Conservation (phyloP, 2,888 invertebrate species). For the Apocheima hispidaria region DNA sequence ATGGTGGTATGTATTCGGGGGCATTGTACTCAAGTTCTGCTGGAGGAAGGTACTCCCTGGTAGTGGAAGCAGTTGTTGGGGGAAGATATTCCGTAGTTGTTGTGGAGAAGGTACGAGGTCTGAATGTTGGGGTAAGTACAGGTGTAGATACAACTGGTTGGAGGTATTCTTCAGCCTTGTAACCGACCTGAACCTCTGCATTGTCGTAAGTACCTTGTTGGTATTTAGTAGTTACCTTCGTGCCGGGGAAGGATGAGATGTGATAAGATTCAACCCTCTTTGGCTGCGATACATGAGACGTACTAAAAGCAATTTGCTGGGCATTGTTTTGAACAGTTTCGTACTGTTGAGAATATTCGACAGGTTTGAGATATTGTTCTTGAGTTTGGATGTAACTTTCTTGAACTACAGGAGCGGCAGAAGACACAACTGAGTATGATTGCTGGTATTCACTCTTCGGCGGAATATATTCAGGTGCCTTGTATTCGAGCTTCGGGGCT, state of each 20-base stretch:
- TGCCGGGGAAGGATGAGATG: conserved; percentile 64
- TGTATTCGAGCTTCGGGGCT: conserved; percentile 61
- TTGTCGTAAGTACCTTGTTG: conserved; percentile 67
- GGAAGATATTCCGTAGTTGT: conserved; percentile 60
- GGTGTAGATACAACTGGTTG: conserved; percentile 71
- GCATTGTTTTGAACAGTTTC: conserved; percentile 50
- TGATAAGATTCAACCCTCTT: conserved; percentile 68
- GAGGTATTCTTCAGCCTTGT: conserved; percentile 76
- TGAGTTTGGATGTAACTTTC: conserved; percentile 61
- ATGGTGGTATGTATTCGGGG: conserved; percentile 55
- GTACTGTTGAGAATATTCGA: conserved; percentile 55
- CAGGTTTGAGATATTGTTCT: conserved; percentile 59
- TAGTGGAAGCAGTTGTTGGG: conserved; percentile 45
- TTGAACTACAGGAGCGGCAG: conserved; percentile 62
- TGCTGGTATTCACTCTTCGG: conserved; percentile 66
- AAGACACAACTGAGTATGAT: conserved; percentile 61
- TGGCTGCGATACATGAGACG: conserved; percentile 62
- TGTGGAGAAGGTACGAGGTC: conserved; percentile 64
- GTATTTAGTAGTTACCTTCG: conserved; percentile 60
- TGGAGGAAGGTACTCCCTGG: conserved; percentile 39
- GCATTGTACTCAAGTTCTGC: conserved; percentile 52
- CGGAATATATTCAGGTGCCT: conserved; percentile 62
- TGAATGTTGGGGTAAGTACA: conserved; percentile 64
- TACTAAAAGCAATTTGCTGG: conserved; percentile 61
- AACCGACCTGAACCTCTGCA: conserved; percentile 74